These are phyloP conservation scores for Aspidapion aeneum DNA, from an alignment of 2,888 invertebrate genomes.

Conservation along the genomic window DNA sequence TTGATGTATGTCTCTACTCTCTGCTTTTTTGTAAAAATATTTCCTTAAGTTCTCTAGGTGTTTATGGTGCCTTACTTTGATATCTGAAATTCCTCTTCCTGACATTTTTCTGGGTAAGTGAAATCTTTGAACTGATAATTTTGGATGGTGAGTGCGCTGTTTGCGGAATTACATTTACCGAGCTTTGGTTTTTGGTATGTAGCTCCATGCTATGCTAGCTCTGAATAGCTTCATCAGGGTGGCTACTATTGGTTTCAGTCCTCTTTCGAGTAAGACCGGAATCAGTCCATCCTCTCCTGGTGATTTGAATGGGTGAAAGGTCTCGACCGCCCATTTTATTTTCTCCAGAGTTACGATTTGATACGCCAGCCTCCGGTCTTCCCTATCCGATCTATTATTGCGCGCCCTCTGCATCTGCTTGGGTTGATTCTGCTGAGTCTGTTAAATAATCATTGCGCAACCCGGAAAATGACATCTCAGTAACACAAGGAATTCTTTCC, in stretches of 20 bases:
- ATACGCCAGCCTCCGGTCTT: neutral
- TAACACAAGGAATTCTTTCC: neutral
- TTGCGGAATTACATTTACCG: neutral
- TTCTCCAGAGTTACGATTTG: neutral
- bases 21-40: neutral
- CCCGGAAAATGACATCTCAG: neutral
- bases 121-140: neutral
- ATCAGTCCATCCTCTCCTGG: slow-evolving; percentile 14
- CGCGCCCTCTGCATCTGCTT: neutral
- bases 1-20: neutral
- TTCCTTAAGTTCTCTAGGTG: neutral
- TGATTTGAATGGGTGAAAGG: slow-evolving; percentile 19
- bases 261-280: slow-evolving; percentile 15
- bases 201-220: slow-evolving; percentile 7
- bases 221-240: neutral
- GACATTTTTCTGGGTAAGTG: neutral
- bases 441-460: neutral
- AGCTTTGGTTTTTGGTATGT: slow-evolving; percentile 4
- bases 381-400: neutral
- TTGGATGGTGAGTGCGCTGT: neutral
- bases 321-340: slow-evolving; percentile 11
- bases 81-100: slow-evolving; percentile 4
- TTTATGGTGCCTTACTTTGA: neutral
- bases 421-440: neutral
- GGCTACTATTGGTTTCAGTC: slow-evolving; percentile 6